phyloP scores from a whole-genome alignment of 2,888 invertebrate genomes.

The Scaptomyza caliginosa region DNA sequence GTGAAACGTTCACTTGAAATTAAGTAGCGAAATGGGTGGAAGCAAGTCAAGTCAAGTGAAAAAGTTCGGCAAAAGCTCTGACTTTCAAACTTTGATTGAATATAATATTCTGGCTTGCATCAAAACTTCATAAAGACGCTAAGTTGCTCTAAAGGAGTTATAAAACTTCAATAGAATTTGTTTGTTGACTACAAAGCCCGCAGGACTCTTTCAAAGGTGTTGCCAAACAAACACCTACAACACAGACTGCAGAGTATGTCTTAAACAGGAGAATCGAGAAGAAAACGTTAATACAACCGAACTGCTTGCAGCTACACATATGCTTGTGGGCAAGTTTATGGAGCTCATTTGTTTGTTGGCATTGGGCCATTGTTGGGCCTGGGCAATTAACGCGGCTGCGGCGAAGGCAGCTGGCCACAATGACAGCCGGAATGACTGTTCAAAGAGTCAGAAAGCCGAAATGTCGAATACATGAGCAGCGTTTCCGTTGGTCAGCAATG shows the following conservation, averaged over 20 bases:
- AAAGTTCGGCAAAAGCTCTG: background rate
- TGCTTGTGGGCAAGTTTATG: background rate
- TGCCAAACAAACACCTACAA: too few relatives aligned
- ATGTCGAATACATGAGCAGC: slow-evolving; percentile 3
- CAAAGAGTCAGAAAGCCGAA: slow-evolving; percentile 1
- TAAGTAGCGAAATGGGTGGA: background rate
- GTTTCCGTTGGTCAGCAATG: slow-evolving; percentile 14
- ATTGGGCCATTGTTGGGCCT: background rate
- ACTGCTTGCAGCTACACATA: background rate
- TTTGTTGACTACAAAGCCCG: too few relatives aligned
- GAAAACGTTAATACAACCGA: background rate
- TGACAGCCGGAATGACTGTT: slow-evolving; percentile 27
- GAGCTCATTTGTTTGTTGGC: slow-evolving; percentile 18
- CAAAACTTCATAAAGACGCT: background rate
- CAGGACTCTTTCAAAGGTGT: too few relatives aligned
- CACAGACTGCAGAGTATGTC: too few relatives aligned
- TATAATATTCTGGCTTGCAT: background rate
- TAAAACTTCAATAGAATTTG: too few relatives aligned
- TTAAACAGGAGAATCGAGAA: too few relatives aligned
- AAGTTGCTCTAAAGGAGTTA: background rate
- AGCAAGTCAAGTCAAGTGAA: background rate
- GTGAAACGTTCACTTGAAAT: background rate
- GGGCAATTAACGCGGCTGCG: slow-evolving; percentile 25
- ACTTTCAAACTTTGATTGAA: background rate
- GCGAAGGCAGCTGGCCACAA: slow-evolving; percentile 27